These are phyloP conservation scores for Cyprinella venusta DNA, from an alignment of 2,797 vertebrate genomes.

Conservation along the genomic window DNA sequence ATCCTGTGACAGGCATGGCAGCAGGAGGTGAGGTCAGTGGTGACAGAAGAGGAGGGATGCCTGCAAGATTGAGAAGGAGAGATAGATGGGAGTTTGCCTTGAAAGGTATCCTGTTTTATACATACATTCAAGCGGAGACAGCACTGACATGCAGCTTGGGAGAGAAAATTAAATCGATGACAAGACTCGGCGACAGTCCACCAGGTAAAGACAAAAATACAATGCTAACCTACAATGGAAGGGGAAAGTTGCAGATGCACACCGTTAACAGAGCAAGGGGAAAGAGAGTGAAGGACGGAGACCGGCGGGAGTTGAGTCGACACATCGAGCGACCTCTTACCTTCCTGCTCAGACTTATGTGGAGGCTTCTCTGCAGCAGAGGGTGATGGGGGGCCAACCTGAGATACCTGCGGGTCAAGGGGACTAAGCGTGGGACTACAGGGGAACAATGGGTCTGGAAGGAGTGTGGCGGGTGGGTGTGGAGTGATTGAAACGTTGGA, in stretches of 20 bases:
- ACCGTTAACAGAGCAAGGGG: constrained; percentile 29
- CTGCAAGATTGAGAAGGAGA: constrained; percentile 59
- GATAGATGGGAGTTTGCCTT: background rate
- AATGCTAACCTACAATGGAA: constrained; percentile 35
- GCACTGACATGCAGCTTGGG: constrained; percentile 10
- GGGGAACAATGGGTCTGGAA: constrained; percentile 29
- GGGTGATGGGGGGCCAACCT: constrained; percentile 23
- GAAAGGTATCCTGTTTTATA: background rate
- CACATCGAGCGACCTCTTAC: constrained; percentile 55
- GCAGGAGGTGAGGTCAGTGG: constrained; percentile 70
- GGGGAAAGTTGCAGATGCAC: background rate
- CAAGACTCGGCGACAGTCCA: background rate
- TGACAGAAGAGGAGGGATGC: constrained; percentile 72
- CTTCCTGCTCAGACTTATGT: constrained; percentile 57
- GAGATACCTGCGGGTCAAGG: constrained; percentile 44
- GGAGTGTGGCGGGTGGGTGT: constrained; percentile 12
- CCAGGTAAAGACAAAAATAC: background rate
- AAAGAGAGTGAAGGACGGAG: constrained; percentile 11
- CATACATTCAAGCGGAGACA: background rate
- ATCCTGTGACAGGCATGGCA: constrained; percentile 21
- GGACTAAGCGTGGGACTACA: constrained; percentile 41
- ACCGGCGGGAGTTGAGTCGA: background rate
- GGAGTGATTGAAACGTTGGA: constrained; percentile 8
- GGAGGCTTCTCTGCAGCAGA: constrained; percentile 43
- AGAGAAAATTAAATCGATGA: background rate